Conservation (phyloP, 1,140 invertebrate species). For the Drosophila yakuba region DNA sequence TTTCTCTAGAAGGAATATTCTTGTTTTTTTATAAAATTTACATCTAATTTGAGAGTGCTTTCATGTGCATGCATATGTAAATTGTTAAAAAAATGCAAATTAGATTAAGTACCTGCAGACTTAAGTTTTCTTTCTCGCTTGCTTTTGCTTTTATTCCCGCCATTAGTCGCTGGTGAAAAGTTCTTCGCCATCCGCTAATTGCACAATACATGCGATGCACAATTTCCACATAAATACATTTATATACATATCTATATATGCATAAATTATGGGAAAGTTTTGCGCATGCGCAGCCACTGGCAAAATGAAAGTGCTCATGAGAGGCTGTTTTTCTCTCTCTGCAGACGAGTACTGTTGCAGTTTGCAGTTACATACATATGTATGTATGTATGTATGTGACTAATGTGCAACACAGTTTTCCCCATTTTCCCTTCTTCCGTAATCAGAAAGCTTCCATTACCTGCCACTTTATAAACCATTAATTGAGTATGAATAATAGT, state of each 20-base stretch:
- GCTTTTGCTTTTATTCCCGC: conserved; percentile 52
- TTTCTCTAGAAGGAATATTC: neutral
- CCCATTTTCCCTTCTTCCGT: neutral
- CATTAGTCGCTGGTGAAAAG: conserved; percentile 9
- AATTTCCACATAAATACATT: too few species aligned
- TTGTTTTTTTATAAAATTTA: neutral
- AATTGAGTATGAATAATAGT: too few species aligned
- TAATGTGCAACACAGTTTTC: neutral
- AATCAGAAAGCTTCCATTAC: neutral
- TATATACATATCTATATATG: too few species aligned
- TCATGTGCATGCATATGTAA: neutral
- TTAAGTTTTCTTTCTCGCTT: neutral
- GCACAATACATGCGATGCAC: conserved; percentile 32
- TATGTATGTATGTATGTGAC: too few species aligned
- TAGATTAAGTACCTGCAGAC: neutral
- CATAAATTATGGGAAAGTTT: conserved; percentile 48
- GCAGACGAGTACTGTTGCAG: conserved; percentile 7
- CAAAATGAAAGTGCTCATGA: conserved; percentile 26
- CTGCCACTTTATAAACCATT: too few species aligned
- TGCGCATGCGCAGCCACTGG: neutral
- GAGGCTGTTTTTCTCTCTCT: neutral
- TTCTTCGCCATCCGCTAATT: conserved; percentile 46
- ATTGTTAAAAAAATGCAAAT: neutral
- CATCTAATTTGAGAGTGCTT: neutral
- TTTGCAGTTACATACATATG: neutral